phyloP scores from a whole-genome alignment of 2,113 vertebrate genomes.

The Hyperoodon ampullatus region DNA sequence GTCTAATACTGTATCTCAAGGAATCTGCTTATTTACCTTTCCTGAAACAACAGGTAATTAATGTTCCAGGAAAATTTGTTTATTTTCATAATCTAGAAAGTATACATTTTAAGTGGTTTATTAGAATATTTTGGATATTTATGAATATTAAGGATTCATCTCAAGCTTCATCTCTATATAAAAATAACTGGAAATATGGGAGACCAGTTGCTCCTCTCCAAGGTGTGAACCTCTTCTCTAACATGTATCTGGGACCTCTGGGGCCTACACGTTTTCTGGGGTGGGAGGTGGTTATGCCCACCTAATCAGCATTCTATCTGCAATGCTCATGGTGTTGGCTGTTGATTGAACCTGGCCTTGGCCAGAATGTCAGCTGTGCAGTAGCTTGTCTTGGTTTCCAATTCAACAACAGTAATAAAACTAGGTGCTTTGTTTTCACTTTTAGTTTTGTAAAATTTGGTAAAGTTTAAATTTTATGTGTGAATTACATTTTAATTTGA shows the following conservation, averaged over 20 bases:
- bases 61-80: not conserved
- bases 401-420: not conserved
- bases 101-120: not conserved
- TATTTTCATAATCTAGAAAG: not conserved
- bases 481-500: not conserved
- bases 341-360: not conserved
- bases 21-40: not conserved
- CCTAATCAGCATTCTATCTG: not conserved
- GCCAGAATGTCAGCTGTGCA: not conserved
- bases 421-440: not conserved
- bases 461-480: not conserved
- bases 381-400: not conserved
- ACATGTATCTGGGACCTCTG: not conserved
- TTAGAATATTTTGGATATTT: not conserved
- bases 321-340: not conserved
- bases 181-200: not conserved
- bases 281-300: not conserved
- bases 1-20: not conserved
- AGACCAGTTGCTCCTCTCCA: not conserved
- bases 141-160: not conserved
- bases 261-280: not conserved
- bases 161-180: not conserved
- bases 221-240: not conserved
- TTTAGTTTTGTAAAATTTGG: not conserved
- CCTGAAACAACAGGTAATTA: not conserved